Percentiles rank a stretch among this genome's conserved stretches.
phyloP scores from a whole-genome alignment of 2,888 invertebrate genomes.

The Zootermopsis nevadensis region DNA sequence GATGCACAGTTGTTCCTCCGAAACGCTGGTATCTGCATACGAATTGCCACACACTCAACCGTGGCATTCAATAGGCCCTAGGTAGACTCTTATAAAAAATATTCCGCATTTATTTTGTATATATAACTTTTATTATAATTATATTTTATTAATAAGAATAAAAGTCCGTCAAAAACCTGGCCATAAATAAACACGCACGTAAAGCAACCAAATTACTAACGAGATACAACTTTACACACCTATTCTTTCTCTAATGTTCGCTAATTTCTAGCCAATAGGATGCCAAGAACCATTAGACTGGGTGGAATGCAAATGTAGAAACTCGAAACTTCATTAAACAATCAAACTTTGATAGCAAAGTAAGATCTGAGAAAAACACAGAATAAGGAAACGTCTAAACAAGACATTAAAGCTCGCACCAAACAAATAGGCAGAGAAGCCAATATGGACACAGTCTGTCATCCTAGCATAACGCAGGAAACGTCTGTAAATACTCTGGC shows the following conservation, averaged over 20 bases:
- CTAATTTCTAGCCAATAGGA: neutral
- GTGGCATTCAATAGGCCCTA: too few relatives aligned
- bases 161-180: too few relatives aligned
- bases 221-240: too few relatives aligned
- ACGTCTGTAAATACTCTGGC: slow-evolving; percentile 22
- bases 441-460: slow-evolving; percentile 39
- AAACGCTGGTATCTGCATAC: too few relatives aligned
- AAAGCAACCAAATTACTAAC: too few relatives aligned
- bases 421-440: slow-evolving; percentile 30
- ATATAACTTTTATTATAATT: too few relatives aligned
- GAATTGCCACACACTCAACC: too few relatives aligned
- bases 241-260: neutral
- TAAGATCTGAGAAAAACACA: neutral
- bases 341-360: neutral
- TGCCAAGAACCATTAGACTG: neutral
- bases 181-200: too few relatives aligned
- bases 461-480: neutral
- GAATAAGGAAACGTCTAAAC: neutral
- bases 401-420: neutral
- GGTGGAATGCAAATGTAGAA: neutral
- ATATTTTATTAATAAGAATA: too few relatives aligned
- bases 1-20: too few relatives aligned
- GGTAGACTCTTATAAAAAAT: too few relatives aligned
- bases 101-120: too few relatives aligned
- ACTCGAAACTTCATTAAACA: slow-evolving; percentile 9